Conservation (phyloP, 2,113 vertebrate species). For the Scomber japonicus region DNA sequence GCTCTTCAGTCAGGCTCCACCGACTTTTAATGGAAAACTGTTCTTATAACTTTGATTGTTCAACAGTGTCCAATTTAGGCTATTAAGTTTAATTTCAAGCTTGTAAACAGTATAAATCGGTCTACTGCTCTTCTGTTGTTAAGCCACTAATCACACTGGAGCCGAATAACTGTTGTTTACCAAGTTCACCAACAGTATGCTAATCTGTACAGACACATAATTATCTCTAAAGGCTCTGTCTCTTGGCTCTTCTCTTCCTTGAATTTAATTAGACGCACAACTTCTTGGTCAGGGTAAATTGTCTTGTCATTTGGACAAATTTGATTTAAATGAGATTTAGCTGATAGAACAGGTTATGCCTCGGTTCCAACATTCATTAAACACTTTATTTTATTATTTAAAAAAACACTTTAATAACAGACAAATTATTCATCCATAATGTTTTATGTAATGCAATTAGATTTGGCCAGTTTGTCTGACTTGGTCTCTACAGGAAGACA, state of each 20-base stretch:
- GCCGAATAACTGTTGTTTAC: constrained; percentile 70
- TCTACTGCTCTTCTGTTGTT: constrained; percentile 57
- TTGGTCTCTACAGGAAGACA: constrained; percentile 15
- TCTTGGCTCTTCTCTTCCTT: constrained; percentile 38
- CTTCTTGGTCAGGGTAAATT: constrained; percentile 51
- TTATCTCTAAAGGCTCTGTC: constrained; percentile 50
- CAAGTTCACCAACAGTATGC: constrained; percentile 54
- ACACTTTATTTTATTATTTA: constrained; percentile 29
- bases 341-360: constrained; percentile 61
- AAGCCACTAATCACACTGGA: constrained; percentile 61
- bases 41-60: constrained; percentile 34
- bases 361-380: constrained; percentile 55
- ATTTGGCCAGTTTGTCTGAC: constrained; percentile 40
- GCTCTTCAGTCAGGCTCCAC: constrained; percentile 20
- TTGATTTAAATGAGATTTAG: constrained; percentile 65
- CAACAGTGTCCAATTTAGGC: constrained; percentile 51
- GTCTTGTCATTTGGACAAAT: constrained; percentile 63
- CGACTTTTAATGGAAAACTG: constrained; percentile 49
- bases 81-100: constrained; percentile 60
- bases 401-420: constrained; percentile 41
- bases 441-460: constrained; percentile 37
- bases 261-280: constrained; percentile 35
- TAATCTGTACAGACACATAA: constrained; percentile 66
- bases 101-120: constrained; percentile 53
- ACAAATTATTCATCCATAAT: constrained; percentile 44